These are phyloP conservation scores for Leptura quadrifasciata DNA, from an alignment of 2,888 invertebrate genomes.

Conservation along the genomic window DNA sequence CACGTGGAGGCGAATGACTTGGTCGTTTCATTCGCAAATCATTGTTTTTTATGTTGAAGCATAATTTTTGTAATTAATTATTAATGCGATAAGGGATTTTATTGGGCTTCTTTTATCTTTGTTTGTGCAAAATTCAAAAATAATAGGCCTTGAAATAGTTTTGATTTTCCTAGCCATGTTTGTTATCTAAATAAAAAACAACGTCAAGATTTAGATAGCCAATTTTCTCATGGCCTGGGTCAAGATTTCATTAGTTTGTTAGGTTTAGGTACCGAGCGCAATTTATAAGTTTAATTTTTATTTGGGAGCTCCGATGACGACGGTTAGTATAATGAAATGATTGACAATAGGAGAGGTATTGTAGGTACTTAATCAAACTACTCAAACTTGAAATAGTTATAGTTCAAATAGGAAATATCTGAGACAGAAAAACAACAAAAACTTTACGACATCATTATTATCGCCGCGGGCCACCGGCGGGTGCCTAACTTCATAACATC, in stretches of 20 bases:
- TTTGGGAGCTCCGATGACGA: neutral
- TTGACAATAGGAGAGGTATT: neutral
- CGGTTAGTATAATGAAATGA: neutral
- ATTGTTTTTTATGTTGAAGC: constrained; percentile 47
- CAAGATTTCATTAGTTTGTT: constrained; percentile 50
- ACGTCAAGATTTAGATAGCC: constrained; percentile 43
- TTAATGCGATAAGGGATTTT: constrained; percentile 33
- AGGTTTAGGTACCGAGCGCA: constrained; percentile 20
- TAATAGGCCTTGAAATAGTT: constrained; percentile 33
- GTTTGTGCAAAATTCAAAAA: constrained; percentile 27
- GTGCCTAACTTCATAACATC: too few species aligned
- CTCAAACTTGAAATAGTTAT: too few species aligned
- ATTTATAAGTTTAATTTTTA: neutral
- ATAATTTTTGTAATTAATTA: constrained; percentile 40
- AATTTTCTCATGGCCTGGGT: constrained; percentile 56
- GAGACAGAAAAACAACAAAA: too few species aligned
- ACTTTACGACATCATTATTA: too few species aligned
- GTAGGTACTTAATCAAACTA: too few species aligned
- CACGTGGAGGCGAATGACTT: constrained; percentile 73
- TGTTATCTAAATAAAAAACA: constrained; percentile 33
- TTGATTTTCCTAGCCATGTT: constrained; percentile 32
- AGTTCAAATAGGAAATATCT: too few species aligned
- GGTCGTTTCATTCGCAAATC: constrained; percentile 61
- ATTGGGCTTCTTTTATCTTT: constrained; percentile 32
- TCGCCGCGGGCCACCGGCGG: too few species aligned